Evolutionary conservation across 2,888 invertebrate genomes (phyloP).

Genomic region (Pimpla rufipes): DNA sequence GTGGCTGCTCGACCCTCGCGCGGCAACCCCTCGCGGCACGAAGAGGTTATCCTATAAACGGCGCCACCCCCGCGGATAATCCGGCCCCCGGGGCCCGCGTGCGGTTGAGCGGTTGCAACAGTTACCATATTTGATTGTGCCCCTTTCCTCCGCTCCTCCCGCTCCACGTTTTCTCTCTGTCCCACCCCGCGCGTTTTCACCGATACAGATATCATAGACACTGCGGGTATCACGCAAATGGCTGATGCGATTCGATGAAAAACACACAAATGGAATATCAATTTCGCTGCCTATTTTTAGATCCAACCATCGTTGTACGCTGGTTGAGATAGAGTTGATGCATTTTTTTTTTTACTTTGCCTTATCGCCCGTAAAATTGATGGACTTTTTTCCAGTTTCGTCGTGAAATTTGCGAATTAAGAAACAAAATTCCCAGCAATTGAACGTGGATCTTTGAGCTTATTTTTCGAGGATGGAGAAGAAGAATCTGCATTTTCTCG

Average conservation of each 20-base stretch:
- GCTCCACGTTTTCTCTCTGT: neutral
- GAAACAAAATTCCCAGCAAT: too few species aligned
- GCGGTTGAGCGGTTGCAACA: constrained; percentile 83
- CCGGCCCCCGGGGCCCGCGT: constrained; percentile 84
- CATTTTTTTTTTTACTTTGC: neutral
- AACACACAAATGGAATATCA: neutral
- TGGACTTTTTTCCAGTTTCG: too few species aligned
- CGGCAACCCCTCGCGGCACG: constrained; percentile 69
- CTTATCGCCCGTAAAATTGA: too few species aligned
- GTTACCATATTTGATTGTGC: constrained; percentile 84
- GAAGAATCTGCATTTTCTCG: neutral
- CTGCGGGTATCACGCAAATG: neutral
- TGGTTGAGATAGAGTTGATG: neutral
- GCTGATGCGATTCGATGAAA: neutral
- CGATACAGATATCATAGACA: constrained; percentile 24
- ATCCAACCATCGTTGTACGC: neutral
- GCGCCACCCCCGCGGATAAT: constrained; percentile 81
- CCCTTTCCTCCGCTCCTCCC: constrained; percentile 66
- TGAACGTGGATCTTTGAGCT: too few species aligned
- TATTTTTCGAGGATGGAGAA: too few species aligned
- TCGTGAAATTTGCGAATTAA: too few species aligned
- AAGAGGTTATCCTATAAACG: constrained; percentile 84
- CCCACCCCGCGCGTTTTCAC: constrained; percentile 41
- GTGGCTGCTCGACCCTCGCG: constrained; percentile 57
- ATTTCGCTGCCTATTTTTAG: neutral